Evolutionary conservation across 35 echinoderm and acorn worm species (phyloP).

Genomic region (Lytechinus pictus): DNA sequence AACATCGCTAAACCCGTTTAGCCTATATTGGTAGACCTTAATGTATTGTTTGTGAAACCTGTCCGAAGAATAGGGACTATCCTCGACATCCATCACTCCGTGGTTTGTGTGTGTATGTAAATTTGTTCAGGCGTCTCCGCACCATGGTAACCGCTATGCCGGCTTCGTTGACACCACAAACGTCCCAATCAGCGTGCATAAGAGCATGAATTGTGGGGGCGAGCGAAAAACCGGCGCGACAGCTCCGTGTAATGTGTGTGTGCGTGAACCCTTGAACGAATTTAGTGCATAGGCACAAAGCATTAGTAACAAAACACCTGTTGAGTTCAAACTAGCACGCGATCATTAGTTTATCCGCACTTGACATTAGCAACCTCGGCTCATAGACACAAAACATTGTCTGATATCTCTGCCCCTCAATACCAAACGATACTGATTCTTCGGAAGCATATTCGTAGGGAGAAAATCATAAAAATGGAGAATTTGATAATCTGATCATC

Average conservation of each 20-base stretch:
- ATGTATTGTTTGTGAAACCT: background rate
- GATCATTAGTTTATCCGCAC: background rate
- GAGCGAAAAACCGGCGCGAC: background rate
- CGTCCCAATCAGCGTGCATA: background rate
- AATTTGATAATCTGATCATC: background rate
- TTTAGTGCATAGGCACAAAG: background rate
- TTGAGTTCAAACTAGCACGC: background rate
- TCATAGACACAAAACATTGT: background rate
- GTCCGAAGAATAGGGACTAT: background rate
- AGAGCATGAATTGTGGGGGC: background rate
- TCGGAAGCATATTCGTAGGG: background rate
- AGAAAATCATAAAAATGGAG: background rate
- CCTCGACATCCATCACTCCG: background rate
- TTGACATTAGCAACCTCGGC: slow-evolving; percentile 9
- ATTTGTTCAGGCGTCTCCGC: slow-evolving; percentile 49
- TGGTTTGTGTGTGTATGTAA: background rate
- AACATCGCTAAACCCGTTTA: background rate
- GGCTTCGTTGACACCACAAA: background rate
- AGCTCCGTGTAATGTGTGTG: background rate
- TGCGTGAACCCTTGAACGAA: background rate
- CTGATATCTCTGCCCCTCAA: background rate
- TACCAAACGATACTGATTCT: background rate
- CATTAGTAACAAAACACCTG: background rate
- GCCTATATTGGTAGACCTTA: background rate
- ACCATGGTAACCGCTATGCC: slow-evolving; percentile 27